Evolutionary conservation across 2,888 invertebrate genomes (phyloP).

Genomic region (Anagyrus pseudococci): DNA sequence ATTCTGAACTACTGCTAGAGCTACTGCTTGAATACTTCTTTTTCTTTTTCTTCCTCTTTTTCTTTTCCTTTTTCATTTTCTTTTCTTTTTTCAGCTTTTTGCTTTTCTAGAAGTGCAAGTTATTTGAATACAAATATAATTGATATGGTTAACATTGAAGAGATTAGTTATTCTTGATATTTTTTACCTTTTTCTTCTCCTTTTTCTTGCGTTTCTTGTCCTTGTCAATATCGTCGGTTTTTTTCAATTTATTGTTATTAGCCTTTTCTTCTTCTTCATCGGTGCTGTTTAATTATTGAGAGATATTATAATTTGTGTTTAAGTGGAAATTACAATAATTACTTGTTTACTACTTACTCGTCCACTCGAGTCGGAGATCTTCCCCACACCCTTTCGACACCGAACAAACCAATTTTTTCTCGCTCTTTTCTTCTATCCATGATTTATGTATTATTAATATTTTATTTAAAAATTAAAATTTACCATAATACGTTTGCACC

Average conservation of each 20-base stretch:
- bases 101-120: conserved; percentile 49
- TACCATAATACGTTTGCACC: no score
- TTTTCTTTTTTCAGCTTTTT: conserved; percentile 65
- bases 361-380: conserved; percentile 72
- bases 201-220: conserved; percentile 62
- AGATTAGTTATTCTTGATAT: background rate
- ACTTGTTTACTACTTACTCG: conserved; percentile 63
- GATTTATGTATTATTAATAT: no score
- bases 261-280: conserved; percentile 56
- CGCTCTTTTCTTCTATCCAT: conserved; percentile 77
- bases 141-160: background rate
- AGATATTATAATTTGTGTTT: background rate
- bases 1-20: conserved; percentile 48
- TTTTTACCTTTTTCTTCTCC: conserved; percentile 60
- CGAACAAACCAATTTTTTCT: conserved; percentile 76
- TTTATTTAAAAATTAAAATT: no score
- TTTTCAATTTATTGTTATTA: conserved; percentile 60
- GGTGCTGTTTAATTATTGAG: conserved; percentile 47
- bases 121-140: background rate
- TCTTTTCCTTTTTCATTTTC: conserved; percentile 65
- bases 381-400: conserved; percentile 76
- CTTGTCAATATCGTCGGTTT: conserved; percentile 62
- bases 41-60: conserved; percentile 68
- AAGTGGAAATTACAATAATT: background rate
- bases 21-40: conserved; percentile 59